These are phyloP conservation scores for Diploptera punctata DNA, from an alignment of 2,888 invertebrate genomes.

Conservation along the genomic window DNA sequence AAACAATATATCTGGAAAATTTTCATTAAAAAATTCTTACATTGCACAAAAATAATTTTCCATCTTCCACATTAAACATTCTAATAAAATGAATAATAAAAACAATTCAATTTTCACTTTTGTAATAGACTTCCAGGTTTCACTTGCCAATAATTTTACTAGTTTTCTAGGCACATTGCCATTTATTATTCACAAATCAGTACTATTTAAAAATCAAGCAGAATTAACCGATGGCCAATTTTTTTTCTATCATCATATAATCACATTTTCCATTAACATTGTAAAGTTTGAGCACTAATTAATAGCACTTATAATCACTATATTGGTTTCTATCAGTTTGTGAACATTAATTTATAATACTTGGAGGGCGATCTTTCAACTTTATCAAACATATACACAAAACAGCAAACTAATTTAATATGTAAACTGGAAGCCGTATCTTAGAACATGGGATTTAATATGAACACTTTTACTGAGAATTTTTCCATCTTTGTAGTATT, in stretches of 20 bases:
- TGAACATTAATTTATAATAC: background rate
- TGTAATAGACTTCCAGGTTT: background rate
- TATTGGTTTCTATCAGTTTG: too few species aligned
- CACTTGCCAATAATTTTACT: background rate
- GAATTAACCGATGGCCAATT: background rate
- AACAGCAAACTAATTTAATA: background rate
- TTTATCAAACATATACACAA: conserved; percentile 10
- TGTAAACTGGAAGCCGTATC: conserved; percentile 12
- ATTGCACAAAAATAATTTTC: conserved; percentile 26
- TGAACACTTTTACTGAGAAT: too few species aligned
- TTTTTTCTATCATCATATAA: background rate
- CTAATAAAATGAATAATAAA: background rate
- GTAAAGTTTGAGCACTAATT: background rate
- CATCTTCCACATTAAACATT: background rate
- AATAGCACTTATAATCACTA: conserved; percentile 6
- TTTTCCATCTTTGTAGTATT: too few species aligned
- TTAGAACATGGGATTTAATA: background rate
- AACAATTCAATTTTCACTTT: background rate
- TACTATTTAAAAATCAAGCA: too few species aligned
- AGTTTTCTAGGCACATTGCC: too few species aligned
- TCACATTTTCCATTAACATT: background rate
- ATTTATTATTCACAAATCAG: too few species aligned
- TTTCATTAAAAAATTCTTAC: conserved; percentile 21
- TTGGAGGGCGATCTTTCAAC: background rate
- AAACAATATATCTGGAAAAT: background rate